Evolutionary conservation across 2,888 invertebrate species (phyloP), one percentile per base, ranked within the genome.

Genomic region (Ophonus ardosiacus): DNA sequence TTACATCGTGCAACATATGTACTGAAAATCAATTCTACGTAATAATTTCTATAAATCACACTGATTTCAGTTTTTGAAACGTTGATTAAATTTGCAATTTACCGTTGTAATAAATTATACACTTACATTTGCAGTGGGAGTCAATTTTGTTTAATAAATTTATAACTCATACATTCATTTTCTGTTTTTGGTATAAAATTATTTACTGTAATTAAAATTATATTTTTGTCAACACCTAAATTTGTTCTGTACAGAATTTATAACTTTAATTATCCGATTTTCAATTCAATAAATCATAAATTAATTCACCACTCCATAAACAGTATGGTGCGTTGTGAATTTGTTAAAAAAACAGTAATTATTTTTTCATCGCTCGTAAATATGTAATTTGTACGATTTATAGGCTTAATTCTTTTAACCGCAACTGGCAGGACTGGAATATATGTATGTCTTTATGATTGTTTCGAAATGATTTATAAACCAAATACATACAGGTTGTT

Each of bases 21-120:
- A 74, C 40, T 38, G 71, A 43, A 43, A 74, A 74, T 74, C 71
- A 43, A 74, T 74, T 74, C 17, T 21, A 43, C 15, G 71, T 18
- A 74, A 43, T 74, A 43, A 43, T 74, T 74, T 74, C 18, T 74
- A 43, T 40, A 74, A 74, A 74, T 74, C 40, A 74, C 40, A 43
- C 17, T 74, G 13, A 68, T 74, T 74, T 10, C 15, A 43, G 13
- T 68, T 40, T 38, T 31, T 65, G 1, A 1, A 61, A 61, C 7
- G 31, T 10, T 74, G 40, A 74, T 74, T 40, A 43, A 74, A 74
- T 43, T 74, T 74, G 40, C 71, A 74, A 74, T 43, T 74, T 68
- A 24, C 68, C 40, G 13, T 7, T 18, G 8, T 2, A 43, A 43
- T 74, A 74, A 43, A 51, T 74, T 24, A 68, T 68, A 38, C 6